Conservation (phyloP, 1,140 invertebrate species). For the Coptotermes formosanus region DNA sequence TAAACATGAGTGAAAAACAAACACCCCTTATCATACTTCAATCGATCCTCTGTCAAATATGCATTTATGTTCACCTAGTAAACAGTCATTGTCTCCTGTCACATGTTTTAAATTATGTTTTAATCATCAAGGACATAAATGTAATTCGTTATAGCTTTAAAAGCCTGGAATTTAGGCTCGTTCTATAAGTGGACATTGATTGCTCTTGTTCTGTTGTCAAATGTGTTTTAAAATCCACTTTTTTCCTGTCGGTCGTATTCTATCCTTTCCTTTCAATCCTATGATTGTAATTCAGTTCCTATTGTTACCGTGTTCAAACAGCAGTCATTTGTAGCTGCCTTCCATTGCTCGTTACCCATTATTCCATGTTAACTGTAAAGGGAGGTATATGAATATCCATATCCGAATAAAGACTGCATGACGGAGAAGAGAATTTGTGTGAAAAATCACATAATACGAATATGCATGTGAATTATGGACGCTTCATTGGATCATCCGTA, state of each 20-base stretch:
- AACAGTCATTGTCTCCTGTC: neutral
- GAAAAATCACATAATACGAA: neutral
- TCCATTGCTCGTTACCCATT: neutral
- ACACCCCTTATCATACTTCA: neutral
- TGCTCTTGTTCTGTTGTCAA: neutral
- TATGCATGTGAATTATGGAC: neutral
- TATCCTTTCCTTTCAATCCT: neutral
- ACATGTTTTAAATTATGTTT: neutral
- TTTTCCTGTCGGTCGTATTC: neutral
- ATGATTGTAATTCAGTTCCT: neutral
- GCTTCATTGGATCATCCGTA: no score
- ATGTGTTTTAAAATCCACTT: neutral
- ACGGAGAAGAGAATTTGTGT: neutral
- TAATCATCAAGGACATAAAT: neutral
- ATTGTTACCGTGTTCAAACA: neutral
- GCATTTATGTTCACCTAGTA: neutral
- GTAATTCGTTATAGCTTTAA: neutral
- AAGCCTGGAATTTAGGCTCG: neutral
- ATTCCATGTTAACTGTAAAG: neutral
- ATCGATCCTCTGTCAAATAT: neutral
- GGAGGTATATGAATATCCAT: neutral
- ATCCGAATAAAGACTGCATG: neutral
- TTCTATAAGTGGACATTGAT: neutral
- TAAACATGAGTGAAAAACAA: conserved; percentile 5
- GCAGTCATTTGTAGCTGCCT: neutral